Evolutionary conservation across 2,113 vertebrate species (phyloP), one percentile per base, ranked within the genome.

Genomic region (Zosterops pallidus): DNA sequence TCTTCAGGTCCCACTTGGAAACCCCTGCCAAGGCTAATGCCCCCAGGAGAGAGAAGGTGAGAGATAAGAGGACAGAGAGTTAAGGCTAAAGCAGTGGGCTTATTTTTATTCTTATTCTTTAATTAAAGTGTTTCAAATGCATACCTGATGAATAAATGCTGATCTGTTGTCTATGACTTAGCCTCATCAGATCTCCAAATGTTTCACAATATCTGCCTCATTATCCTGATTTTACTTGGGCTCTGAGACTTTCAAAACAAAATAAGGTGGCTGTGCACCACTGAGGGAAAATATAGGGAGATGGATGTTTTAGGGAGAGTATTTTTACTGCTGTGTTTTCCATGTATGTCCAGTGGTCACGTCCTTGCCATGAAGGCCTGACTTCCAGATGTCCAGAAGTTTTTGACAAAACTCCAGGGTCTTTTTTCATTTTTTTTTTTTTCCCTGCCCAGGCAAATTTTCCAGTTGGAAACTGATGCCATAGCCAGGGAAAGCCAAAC

Each of bases 401-500:
- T 94, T 95, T 89, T 81, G 86, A 94, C 95, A 90, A 77, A 95
- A 90, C 42, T 93, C 86, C 75, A 92, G 25, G 85, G 90, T 90
- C 49, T 41, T 77, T 71, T 55, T 39, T 57, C 13, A 17, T 41
- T 20, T 22, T 35, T 28, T 65, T 62, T 59, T 69, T 13, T 24
- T 3, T 0, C 46, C 16, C 68, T 94, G 47, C 95, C 80, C 90
- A 86, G 63, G 88, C 90, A 90, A 89, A 92, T 76, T 96, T 97
- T 97, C 95, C 86, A 86, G 68, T 81, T 94, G 92, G 95, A 97
- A 97, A 94, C 72, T 81, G 92, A 95, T 97, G 96, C 96, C 96
- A 90, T 47, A 63, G 79, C 64, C 86, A 70, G 44, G 89, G 91
- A 96, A 92, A 95, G 39, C 60, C 92, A 96, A 96, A 94, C 96